These are phyloP conservation scores for Agrypnus murinus DNA, from an alignment of 2,888 invertebrate genomes.

Conservation along the genomic window DNA sequence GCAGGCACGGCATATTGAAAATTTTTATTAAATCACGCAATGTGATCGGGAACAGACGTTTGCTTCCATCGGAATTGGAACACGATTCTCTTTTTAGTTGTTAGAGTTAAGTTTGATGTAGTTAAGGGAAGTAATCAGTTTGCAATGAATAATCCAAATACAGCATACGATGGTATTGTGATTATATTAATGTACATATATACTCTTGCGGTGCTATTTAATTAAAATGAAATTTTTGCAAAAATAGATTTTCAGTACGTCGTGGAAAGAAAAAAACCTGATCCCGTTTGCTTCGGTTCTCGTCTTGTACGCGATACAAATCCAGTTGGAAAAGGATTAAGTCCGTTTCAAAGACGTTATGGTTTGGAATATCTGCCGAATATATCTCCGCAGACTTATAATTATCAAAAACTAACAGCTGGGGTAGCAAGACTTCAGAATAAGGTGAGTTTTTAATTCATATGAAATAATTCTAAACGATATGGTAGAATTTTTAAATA, in stretches of 20 bases:
- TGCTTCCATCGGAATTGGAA: not conserved
- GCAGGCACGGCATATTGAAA: conserved; percentile 41
- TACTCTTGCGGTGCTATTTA: too few species aligned
- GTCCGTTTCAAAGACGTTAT: conserved; percentile 60
- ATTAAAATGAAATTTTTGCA: not conserved
- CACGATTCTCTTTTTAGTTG: not conserved
- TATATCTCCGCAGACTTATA: conserved; percentile 60
- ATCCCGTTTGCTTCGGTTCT: conserved; percentile 66
- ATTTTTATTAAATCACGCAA: conserved; percentile 45
- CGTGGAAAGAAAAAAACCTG: conserved; percentile 62
- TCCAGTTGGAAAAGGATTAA: conserved; percentile 62
- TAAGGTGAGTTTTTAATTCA: conserved; percentile 58
- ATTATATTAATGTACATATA: not conserved
- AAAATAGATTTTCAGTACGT: conserved; percentile 65
- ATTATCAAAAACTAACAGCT: conserved; percentile 58
- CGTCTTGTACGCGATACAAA: conserved; percentile 59
- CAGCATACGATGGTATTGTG: not conserved
- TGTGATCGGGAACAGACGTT: conserved; percentile 1
- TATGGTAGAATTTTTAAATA: too few species aligned
- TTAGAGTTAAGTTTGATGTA: too few species aligned
- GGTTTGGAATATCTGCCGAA: conserved; percentile 56
- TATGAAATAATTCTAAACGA: not conserved
- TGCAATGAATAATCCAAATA: not conserved
- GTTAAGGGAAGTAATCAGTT: not conserved
- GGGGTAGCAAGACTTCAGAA: conserved; percentile 59